A percentile compares a stretch with the other conserved stretches of the same genome.
These are phyloP conservation scores for Cataglyphis altisquamis DNA, from an alignment of 2,888 invertebrate genomes.

Conservation along the genomic window DNA sequence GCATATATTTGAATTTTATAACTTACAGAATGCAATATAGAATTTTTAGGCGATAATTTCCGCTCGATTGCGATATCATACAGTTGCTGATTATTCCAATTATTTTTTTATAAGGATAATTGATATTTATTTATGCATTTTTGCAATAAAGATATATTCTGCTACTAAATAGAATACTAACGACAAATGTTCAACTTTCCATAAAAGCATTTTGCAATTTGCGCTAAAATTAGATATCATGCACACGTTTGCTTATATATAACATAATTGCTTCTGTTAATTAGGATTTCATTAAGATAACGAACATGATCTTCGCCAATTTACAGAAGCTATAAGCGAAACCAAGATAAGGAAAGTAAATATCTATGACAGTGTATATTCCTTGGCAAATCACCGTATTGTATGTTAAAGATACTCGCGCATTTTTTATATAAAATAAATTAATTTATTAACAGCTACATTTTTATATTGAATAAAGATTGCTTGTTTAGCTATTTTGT, in stretches of 20 bases:
- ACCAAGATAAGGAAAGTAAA: neutral
- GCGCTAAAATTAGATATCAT: neutral
- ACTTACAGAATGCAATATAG: conserved; percentile 20
- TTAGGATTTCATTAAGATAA: conserved; percentile 13
- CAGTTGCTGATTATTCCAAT: conserved; percentile 12
- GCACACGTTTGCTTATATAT: neutral
- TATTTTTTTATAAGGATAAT: neutral
- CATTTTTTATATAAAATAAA: neutral
- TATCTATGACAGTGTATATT: neutral
- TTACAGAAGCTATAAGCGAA: neutral
- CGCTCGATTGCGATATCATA: conserved; percentile 2
- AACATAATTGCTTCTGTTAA: conserved; percentile 1
- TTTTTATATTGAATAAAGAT: neutral
- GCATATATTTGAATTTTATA: conserved; percentile 55
- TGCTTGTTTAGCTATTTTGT: neutral
- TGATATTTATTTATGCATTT: neutral
- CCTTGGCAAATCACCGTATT: neutral
- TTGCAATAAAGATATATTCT: neutral
- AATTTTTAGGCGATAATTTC: conserved; percentile 28
- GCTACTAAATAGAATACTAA: conserved; percentile 16
- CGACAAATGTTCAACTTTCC: neutral
- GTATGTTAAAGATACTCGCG: neutral
- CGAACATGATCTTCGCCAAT: neutral
- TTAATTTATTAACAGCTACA: neutral
- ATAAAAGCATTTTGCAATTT: neutral